Percentiles rank a stretch among this genome's conserved stretches.
Conservation (phyloP, 2,113 vertebrate species). For the Plotosus lineatus region DNA sequence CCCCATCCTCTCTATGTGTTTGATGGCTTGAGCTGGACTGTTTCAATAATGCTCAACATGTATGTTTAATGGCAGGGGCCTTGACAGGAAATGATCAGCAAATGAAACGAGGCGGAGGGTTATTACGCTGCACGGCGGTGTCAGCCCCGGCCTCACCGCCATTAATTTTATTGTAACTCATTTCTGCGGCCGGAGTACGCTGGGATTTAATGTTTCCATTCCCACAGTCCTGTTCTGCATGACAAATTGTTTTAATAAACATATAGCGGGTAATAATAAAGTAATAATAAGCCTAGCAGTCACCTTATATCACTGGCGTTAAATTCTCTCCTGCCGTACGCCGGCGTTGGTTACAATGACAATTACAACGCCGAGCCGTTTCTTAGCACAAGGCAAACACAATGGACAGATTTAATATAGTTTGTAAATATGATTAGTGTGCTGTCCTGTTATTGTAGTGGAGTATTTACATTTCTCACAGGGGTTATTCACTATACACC, state of each 20-base stretch:
- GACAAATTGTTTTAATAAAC: constrained; percentile 99
- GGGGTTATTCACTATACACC: constrained; percentile 90
- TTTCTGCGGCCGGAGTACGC: constrained; percentile 92
- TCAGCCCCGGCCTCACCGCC: constrained; percentile 76
- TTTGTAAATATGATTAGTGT: constrained; percentile 99
- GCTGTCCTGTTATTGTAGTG: constrained; percentile 95
- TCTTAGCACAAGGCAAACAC: constrained; percentile 85
- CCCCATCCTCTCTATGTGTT: constrained; percentile 66
- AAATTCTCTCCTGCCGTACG: constrained; percentile 91
- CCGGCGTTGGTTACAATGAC: constrained; percentile 92
- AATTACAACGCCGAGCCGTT: constrained; percentile 91
- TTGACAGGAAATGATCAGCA: constrained; percentile 90
- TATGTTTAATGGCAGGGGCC: constrained; percentile 91
- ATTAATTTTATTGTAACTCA: constrained; percentile 96
- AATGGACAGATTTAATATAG: constrained; percentile 99
- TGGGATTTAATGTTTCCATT: constrained; percentile 98
- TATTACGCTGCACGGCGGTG: constrained; percentile 76
- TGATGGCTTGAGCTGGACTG: constrained; percentile 74
- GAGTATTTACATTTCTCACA: constrained; percentile 99
- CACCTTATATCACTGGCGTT: constrained; percentile 99
- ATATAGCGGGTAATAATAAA: constrained; percentile 99
- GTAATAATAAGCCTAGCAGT: constrained; percentile 99
- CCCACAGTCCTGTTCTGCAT: constrained; percentile 98
- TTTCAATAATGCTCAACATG: constrained; percentile 81
- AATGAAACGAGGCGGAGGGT: constrained; percentile 84